Base-by-base conservation (phyloP, 1,140 invertebrate species). In the Drosophila ercepeae region DNA sequence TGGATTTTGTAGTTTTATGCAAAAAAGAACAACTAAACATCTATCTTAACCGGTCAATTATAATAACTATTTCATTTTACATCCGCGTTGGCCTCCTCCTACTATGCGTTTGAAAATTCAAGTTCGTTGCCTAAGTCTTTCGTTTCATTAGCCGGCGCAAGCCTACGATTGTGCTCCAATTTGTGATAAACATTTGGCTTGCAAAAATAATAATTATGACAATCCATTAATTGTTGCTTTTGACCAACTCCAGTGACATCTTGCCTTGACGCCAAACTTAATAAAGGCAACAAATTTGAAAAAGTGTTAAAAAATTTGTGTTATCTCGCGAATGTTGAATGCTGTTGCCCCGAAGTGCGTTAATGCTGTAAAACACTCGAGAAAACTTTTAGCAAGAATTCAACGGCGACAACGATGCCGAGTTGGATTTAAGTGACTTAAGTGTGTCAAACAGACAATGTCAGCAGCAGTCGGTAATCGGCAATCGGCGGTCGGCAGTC, bases 361-460 rank as follows among this genome's bases (percentile, higher is more conserved):
- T 39, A 39, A 25, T 70, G 77, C 48, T 81, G 74, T 70, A 74
- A 83, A 78, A 48, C 78, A 83, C 69, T 83, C 34, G 74, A 74
- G 34, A 52, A 50, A 84, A 71, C 64, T 76, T 79, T 72, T 57
- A 84, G 48, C 79, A 69, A 82, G 77, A 88, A 81, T 71, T 84
- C 75, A 75, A 61, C 75, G 29, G 29, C 27, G 34, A 36, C 13
- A 6, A 13, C 34, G 34, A 36, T 9, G 49, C 39, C 46, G 45
- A 53, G 53, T 63, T 65, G 44, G 63, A 59, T 65, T 71, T 86
- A 86, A 79, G 76, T 88, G 77, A 77, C 81, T 88, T 88, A 86
- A 86, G 81, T 86, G 77, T 86, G 81, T 86, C 81, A 86, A 86
- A 77, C 77, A 88, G 77, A 86, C 81, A 86, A 86, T 86, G 81